phyloP scores from a whole-genome alignment of 2,888 invertebrate species.

The Lucinisca nassula region DNA sequence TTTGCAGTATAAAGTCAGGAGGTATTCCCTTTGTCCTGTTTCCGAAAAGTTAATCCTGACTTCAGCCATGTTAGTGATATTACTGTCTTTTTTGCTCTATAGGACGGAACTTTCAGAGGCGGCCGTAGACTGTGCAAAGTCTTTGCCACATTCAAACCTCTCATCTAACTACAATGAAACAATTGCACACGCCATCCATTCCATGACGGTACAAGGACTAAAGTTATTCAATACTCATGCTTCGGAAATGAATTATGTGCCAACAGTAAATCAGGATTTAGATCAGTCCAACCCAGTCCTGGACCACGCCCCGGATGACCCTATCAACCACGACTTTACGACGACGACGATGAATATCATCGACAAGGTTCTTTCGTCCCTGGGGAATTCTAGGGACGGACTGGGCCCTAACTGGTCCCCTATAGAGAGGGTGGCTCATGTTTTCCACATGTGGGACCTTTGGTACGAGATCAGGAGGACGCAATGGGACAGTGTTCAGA shows the following conservation, averaged over 20 bases:
- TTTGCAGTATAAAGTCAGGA: too few species aligned
- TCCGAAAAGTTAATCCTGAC: too few species aligned
- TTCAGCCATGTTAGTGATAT: neutral
- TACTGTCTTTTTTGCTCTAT: neutral
- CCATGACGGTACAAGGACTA: conserved; percentile 79
- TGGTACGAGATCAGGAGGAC: conserved; percentile 69
- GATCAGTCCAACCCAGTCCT: conserved; percentile 65
- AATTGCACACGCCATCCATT: conserved; percentile 81
- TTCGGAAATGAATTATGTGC: conserved; percentile 73
- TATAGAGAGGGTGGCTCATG: conserved; percentile 79
- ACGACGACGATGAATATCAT: conserved; percentile 78
- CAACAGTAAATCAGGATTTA: conserved; percentile 80
- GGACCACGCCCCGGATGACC: conserved; percentile 73
- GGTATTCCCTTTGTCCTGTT: too few species aligned
- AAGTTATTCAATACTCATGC: conserved; percentile 75
- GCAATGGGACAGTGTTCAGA: conserved; percentile 57
- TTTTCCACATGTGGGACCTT: conserved; percentile 83
- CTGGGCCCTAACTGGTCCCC: conserved; percentile 82
- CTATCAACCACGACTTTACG: conserved; percentile 67
- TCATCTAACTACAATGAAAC: conserved; percentile 77
- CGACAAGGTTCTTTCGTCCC: conserved; percentile 74
- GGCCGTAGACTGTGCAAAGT: conserved; percentile 48
- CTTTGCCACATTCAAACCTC: conserved; percentile 62
- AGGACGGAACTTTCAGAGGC: neutral
- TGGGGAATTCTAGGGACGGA: conserved; percentile 79